Evolutionary conservation across 1,140 invertebrate species (phyloP), one percentile per base, ranked within the genome.

Genomic region (Cydia fagiglandana): DNA sequence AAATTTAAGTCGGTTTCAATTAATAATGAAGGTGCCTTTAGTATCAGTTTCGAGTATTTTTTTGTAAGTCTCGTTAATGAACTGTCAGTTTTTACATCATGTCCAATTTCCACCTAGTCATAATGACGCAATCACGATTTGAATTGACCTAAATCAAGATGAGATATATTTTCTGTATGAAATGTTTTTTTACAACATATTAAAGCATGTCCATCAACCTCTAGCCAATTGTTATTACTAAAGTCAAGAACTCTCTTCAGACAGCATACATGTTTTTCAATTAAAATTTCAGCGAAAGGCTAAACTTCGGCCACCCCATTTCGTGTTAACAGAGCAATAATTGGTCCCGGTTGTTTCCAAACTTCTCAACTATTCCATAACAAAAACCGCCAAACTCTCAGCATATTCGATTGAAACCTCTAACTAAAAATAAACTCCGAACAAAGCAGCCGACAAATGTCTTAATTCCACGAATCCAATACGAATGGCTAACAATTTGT

Each of bases 401-500:
- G 79, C 77, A 76, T 76, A 78, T 81, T 80, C 86, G 82, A 86
- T 88, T 85, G 82, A 88, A 86, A 86, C 80, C 30, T 83, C 76
- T 76, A 78, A 83, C 82, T 84, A 86, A 88, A 90, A 88, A 88
- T 88, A 90, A 78, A 84, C 79, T 64, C 66, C 64, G 81, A 87
- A 86, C 87, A 89, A 89, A 88, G 85, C 81, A 78, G 53, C 83
- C 83, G 82, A 84, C 79, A 76, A 82, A 84, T 83, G 79, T 84
- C 83, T 88, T 86, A 81, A 85, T 91, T 89, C 87, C 80, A 81
- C 87, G 87, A 88, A 91, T 78, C 84, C 75, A 83, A 83, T 82
- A 86, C 85, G 85, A 84, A 89, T 86, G 81, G 81, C 83, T 74
- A 82, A 86, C 88, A 87, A 91, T 89, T 91, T 91, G 89, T 91